Conservation (phyloP, 2,888 invertebrate genomes). For the Pyrrhosoma nymphula region DNA sequence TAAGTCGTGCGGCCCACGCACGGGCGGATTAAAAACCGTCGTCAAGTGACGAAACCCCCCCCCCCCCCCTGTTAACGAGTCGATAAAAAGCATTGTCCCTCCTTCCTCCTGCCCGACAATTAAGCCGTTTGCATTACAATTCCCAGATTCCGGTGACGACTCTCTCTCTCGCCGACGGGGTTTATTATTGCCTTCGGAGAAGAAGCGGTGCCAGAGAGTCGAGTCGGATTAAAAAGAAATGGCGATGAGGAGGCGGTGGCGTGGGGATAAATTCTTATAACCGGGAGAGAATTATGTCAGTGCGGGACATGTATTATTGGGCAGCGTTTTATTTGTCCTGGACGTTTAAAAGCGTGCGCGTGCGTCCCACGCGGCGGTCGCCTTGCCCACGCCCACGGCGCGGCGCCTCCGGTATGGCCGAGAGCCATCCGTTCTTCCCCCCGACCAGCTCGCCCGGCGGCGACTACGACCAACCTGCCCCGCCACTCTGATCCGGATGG, state of each 20-base stretch:
- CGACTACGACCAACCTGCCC: neutral
- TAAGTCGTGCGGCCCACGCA: neutral
- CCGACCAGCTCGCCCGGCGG: neutral
- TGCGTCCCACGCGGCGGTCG: neutral
- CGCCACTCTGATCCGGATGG: neutral
- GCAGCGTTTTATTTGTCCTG: neutral
- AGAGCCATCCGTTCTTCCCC: neutral
- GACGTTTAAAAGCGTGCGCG: neutral
- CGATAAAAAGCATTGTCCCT: neutral
- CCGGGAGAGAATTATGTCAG: slow-evolving; percentile 11
- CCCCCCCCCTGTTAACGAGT: neutral
- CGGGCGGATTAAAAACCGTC: neutral
- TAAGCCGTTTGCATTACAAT: neutral
- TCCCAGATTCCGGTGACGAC: neutral
- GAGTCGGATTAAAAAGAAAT: neutral
- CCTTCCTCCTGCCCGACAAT: neutral
- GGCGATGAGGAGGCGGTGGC: neutral
- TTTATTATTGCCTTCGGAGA: neutral
- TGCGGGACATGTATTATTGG: neutral
- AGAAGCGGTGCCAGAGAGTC: neutral
- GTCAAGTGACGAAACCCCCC: neutral
- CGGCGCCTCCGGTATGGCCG: neutral
- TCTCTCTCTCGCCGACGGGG: neutral
- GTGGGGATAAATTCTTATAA: neutral
- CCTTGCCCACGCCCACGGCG: neutral